A percentile compares a stretch with the other conserved stretches of the same genome.
These are phyloP conservation scores for Vimba vimba DNA, from an alignment of 2,113 vertebrate genomes.

Conservation along the genomic window DNA sequence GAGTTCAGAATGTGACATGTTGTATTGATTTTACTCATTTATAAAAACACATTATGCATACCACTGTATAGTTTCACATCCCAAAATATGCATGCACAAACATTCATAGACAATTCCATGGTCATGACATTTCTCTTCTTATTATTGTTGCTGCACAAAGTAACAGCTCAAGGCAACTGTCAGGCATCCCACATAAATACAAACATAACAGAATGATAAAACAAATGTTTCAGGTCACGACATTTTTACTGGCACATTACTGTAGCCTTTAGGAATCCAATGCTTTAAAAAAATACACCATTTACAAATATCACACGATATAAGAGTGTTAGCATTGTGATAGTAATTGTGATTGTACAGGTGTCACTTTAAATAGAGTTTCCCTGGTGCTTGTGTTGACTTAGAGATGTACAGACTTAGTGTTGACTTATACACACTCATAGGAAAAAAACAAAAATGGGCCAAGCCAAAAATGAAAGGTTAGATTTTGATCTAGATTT, in stretches of 20 bases:
- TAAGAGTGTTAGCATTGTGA: neutral
- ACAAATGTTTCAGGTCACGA: constrained; percentile 26
- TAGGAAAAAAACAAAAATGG: no score
- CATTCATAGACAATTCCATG: constrained; percentile 32
- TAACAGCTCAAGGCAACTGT: constrained; percentile 41
- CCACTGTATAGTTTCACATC: constrained; percentile 12
- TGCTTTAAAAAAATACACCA: neutral
- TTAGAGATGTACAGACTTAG: no score
- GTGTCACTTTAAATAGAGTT: constrained; percentile 76
- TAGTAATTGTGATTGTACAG: constrained; percentile 68
- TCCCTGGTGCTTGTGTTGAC: neutral
- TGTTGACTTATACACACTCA: no score
- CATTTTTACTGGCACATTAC: constrained; percentile 23
- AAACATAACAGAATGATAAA: constrained; percentile 24
- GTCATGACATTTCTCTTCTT: constrained; percentile 24
- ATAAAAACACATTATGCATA: constrained; percentile 28
- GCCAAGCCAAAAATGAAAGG: no score
- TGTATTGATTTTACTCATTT: constrained; percentile 7
- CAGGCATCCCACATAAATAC: constrained; percentile 41
- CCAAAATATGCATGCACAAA: constrained; percentile 35
- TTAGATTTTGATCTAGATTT: no score
- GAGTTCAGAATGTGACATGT: constrained; percentile 18
- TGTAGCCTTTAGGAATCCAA: constrained; percentile 16
- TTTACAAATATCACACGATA: neutral
- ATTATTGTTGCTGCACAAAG: constrained; percentile 19